A percentile compares a stretch with the other conserved stretches of the same genome.
Evolutionary conservation across 2,888 invertebrate species (phyloP).

Genomic region (Ormyrus rosae): DNA sequence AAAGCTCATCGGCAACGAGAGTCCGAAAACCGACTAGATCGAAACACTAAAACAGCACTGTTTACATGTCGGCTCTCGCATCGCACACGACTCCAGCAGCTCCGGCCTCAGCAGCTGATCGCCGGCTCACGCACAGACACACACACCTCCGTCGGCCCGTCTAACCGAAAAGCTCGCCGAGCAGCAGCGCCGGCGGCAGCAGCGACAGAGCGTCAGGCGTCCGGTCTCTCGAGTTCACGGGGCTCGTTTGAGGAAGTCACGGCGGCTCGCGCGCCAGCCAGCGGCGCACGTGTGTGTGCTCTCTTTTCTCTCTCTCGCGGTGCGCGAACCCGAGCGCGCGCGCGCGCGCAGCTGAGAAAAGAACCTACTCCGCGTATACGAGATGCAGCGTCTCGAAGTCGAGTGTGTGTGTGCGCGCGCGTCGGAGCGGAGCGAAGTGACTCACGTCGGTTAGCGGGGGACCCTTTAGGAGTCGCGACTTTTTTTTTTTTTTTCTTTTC

Average conservation of each 20-base stretch:
- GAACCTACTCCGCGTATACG: too few species aligned
- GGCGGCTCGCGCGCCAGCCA: neutral
- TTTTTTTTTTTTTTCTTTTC: neutral
- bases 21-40: too few species aligned
- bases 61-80: too few species aligned
- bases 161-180: too few species aligned
- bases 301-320: conserved; percentile 14
- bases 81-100: too few species aligned
- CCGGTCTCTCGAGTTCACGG: conserved; percentile 16
- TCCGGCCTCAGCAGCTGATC: too few species aligned
- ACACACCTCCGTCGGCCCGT: too few species aligned
- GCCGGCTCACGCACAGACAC: too few species aligned
- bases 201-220: neutral
- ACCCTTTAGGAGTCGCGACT: neutral
- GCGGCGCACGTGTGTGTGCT: neutral
- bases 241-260: conserved; percentile 46
- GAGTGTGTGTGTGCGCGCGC: neutral
- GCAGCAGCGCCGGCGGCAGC: too few species aligned
- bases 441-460: neutral
- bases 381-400: neutral
- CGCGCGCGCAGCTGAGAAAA: neutral
- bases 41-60: too few species aligned
- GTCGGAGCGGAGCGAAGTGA: too few species aligned
- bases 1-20: too few species aligned
- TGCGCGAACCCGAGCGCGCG: neutral